Evolutionary conservation across 2,888 invertebrate genomes (phyloP).

Genomic region (Oscheius sp.): DNA sequence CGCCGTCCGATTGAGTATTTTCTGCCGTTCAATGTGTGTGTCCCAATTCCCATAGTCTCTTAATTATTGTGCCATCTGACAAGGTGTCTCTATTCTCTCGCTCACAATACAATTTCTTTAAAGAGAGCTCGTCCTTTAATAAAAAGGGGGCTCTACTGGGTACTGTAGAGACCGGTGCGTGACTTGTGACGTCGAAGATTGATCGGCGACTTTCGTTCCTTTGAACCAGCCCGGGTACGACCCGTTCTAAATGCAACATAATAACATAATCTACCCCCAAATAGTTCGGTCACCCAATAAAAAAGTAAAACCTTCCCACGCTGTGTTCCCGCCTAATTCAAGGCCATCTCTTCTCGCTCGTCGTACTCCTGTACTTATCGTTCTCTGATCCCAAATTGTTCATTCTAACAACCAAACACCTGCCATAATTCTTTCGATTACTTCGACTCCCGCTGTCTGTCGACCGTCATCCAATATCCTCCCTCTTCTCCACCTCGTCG

Average conservation of each 20-base stretch:
- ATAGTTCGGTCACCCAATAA: too few relatives aligned
- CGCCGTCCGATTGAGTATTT: neutral
- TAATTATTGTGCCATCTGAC: too few relatives aligned
- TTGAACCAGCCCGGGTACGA: conserved; percentile 1
- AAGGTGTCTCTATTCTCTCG: too few relatives aligned
- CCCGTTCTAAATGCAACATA: neutral
- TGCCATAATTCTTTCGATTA: neutral
- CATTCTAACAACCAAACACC: neutral
- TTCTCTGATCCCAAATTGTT: too few relatives aligned
- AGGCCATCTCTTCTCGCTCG: too few relatives aligned
- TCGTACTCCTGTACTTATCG: too few relatives aligned
- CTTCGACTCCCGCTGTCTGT: too few relatives aligned
- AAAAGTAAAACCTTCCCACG: too few relatives aligned
- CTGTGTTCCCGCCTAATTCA: too few relatives aligned
- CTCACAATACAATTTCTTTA: too few relatives aligned
- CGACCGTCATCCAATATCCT: neutral
- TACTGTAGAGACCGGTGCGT: conserved; percentile 6
- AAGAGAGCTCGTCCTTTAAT: neutral
- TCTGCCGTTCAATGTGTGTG: neutral
- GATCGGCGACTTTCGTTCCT: conserved; percentile 28
- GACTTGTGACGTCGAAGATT: conserved; percentile 23
- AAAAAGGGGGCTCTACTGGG: neutral
- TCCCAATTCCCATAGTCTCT: too few relatives aligned
- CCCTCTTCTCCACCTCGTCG: neutral
- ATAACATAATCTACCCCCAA: too few relatives aligned